Conservation (phyloP, 2,113 vertebrate species). For the Psilopsiagon aymara region DNA sequence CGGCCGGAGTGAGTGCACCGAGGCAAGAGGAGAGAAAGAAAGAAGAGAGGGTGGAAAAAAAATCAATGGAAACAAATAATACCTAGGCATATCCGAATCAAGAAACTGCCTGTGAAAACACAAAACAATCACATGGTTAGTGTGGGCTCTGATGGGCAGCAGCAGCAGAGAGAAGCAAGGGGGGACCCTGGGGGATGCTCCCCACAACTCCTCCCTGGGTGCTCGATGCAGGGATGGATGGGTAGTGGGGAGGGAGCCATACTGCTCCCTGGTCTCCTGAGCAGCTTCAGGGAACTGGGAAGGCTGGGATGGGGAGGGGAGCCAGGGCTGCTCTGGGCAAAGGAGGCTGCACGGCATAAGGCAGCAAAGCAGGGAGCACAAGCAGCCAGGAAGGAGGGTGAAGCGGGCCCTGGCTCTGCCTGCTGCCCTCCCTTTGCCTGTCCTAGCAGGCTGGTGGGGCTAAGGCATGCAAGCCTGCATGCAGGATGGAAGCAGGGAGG, state of each 20-base stretch:
- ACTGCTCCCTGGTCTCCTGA: neutral
- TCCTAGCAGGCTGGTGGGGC: neutral
- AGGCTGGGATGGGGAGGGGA: neutral
- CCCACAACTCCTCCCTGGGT: neutral
- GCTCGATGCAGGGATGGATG: neutral
- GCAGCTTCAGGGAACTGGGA: neutral
- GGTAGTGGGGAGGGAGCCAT: neutral
- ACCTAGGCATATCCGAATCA: conserved; percentile 99
- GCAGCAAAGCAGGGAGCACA: conserved; percentile 57
- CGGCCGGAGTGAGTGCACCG: neutral
- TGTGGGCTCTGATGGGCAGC: conserved; percentile 78
- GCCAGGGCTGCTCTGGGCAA: neutral
- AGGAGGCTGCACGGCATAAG: neutral
- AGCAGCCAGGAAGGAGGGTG: neutral
- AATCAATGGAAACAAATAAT: conserved; percentile 81
- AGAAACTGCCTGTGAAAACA: conserved; percentile 99
- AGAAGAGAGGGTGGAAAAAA: conserved; percentile 42
- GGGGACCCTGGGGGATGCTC: neutral
- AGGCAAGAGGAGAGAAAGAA: conserved; percentile 32
- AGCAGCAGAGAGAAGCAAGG: conserved; percentile 31
- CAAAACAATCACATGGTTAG: conserved; percentile 95
- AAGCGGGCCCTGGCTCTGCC: neutral
- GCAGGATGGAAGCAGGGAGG: neutral
- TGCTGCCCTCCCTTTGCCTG: neutral
- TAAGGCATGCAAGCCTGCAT: neutral